Conservation (phyloP, 2,888 invertebrate species). For the Nematopogon swammerdamellus region DNA sequence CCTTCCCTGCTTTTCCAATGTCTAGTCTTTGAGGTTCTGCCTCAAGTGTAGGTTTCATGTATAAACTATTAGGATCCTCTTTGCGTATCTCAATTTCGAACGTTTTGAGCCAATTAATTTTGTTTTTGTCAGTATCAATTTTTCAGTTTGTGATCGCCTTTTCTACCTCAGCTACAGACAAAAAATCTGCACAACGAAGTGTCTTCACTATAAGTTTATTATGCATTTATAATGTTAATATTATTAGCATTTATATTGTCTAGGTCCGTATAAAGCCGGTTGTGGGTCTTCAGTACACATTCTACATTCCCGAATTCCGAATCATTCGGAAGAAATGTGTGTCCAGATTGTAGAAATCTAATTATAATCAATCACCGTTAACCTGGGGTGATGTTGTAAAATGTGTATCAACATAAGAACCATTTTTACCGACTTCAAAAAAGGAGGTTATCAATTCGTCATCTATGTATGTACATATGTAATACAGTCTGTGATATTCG, state of each 20-base stretch:
- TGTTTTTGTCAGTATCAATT: conserved; percentile 8
- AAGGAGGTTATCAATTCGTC: too few species aligned
- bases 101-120: conserved; percentile 11
- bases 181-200: conserved; percentile 9
- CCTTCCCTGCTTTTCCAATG: too few species aligned
- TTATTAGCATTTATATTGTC: conserved; percentile 14
- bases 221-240: conserved; percentile 12
- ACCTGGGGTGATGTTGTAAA: too few species aligned
- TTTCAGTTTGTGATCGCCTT: conserved; percentile 9
- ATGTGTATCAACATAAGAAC: conserved; percentile 8
- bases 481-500: too few species aligned
- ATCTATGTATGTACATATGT: too few species aligned
- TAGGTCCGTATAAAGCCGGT: conserved; percentile 10
- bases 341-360: conserved; percentile 13
- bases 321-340: conserved; percentile 15
- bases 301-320: conserved; percentile 15
- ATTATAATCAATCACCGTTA: conserved; percentile 7
- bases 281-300: conserved; percentile 12
- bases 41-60: conserved; percentile 5
- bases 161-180: conserved; percentile 9
- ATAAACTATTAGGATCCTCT: conserved; percentile 7
- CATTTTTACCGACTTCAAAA: too few species aligned
- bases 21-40: too few species aligned
- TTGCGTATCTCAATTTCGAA: conserved; percentile 7
- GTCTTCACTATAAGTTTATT: conserved; percentile 11